A percentile compares a stretch with the other conserved stretches of the same genome.
These are phyloP conservation scores for Octonoba sinensis DNA, from an alignment of 2,888 invertebrate genomes.

Conservation along the genomic window DNA sequence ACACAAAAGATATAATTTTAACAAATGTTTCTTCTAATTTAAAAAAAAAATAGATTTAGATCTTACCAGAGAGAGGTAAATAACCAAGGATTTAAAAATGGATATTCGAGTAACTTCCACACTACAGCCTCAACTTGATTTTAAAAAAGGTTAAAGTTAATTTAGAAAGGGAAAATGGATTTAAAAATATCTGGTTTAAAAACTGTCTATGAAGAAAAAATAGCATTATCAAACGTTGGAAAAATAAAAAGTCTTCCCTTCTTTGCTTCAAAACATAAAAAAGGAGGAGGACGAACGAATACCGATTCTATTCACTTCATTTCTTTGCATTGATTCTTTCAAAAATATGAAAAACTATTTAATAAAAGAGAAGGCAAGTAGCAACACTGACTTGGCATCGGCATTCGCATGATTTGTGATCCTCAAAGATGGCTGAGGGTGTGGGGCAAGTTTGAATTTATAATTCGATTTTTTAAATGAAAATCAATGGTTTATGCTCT, in stretches of 20 bases:
- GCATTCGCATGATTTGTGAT: slow-evolving; percentile 55
- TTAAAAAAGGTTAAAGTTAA: too few species aligned
- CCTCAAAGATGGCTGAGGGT: slow-evolving; percentile 31
- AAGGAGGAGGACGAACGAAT: slow-evolving; percentile 27
- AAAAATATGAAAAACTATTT: slow-evolving; percentile 13
- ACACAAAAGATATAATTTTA: too few species aligned
- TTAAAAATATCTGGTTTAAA: not conserved
- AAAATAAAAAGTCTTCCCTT: slow-evolving; percentile 25
- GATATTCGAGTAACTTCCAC: too few species aligned
- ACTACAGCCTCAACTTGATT: too few species aligned
- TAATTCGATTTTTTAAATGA: slow-evolving; percentile 57
- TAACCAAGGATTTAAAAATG: too few species aligned
- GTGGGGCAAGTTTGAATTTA: slow-evolving; percentile 50
- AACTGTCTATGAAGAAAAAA: not conserved
- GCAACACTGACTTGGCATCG: slow-evolving; percentile 50
- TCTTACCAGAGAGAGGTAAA: too few species aligned
- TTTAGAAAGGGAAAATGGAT: too few species aligned
- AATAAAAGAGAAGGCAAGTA: slow-evolving; percentile 8
- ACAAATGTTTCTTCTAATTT: too few species aligned
- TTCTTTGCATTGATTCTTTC: slow-evolving; percentile 20
- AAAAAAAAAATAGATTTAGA: too few species aligned
- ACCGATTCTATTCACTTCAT: slow-evolving; percentile 9
- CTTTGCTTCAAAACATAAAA: slow-evolving; percentile 33
- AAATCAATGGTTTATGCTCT: slow-evolving; percentile 23
- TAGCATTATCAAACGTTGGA: not conserved